These are phyloP conservation scores for Xestia c-nigrum DNA, from an alignment of 2,888 invertebrate species.

Conservation along the genomic window DNA sequence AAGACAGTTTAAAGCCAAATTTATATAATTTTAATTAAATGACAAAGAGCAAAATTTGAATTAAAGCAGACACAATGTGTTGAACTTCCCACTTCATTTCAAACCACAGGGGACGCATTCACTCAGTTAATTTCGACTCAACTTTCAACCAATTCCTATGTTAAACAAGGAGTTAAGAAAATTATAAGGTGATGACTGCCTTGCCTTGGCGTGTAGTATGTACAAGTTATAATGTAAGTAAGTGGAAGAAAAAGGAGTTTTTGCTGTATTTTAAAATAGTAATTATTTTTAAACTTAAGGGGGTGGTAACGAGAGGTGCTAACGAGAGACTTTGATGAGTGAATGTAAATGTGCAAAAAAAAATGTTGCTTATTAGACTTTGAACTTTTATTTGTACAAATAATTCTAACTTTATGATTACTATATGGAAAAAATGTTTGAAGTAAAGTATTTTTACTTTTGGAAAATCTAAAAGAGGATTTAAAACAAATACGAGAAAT, in stretches of 20 bases:
- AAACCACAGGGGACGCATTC: slow-evolving; percentile 59
- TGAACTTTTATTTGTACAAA: no score
- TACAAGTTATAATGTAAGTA: slow-evolving; percentile 10
- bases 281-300: no score
- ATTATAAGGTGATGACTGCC: slow-evolving; percentile 52
- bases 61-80: slow-evolving; percentile 35
- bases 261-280: not conserved
- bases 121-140: slow-evolving; percentile 57
- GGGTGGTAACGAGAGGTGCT: no score
- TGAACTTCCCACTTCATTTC: slow-evolving; percentile 56
- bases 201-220: slow-evolving; percentile 17
- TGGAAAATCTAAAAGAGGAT: not conserved
- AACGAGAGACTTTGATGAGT: no score
- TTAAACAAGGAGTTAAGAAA: slow-evolving; percentile 59
- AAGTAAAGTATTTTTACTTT: not conserved
- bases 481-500: slow-evolving; percentile 2
- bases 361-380: no score
- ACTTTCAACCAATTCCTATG: slow-evolving; percentile 61
- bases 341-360: no score
- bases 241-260: not conserved
- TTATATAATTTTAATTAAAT: slow-evolving; percentile 11
- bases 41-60: slow-evolving; percentile 25
- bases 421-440: no score
- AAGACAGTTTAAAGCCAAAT: not conserved
- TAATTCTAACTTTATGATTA: no score